These are phyloP conservation scores for Plebejus melissa DNA, from an alignment of 2,888 invertebrate species.

Conservation along the genomic window DNA sequence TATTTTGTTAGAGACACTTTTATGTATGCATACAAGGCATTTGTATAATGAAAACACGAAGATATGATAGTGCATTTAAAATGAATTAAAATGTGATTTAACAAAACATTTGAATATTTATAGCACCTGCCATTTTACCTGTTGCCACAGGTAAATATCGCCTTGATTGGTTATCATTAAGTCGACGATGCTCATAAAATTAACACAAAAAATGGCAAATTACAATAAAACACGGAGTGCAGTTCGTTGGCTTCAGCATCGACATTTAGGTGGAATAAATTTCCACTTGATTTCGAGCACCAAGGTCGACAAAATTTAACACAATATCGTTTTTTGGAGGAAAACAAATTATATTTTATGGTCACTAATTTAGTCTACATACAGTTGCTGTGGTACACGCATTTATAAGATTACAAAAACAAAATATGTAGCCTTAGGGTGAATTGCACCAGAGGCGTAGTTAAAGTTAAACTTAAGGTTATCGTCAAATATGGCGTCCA, in stretches of 20 bases:
- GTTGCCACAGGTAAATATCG: background rate
- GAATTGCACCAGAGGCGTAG: too few relatives aligned
- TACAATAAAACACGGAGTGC: conserved; percentile 1
- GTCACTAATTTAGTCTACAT: too few relatives aligned
- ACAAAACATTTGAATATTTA: background rate
- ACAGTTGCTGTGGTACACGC: background rate
- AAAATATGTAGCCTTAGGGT: background rate
- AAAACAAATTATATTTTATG: too few relatives aligned
- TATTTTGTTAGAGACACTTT: background rate
- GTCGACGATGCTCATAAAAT: conserved; percentile 3
- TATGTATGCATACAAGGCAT: background rate
- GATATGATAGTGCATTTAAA: background rate
- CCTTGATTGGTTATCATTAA: background rate
- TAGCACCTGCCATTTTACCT: background rate
- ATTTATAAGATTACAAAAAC: too few relatives aligned
- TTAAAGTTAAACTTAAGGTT: too few relatives aligned
- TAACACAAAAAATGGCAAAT: conserved; percentile 3
- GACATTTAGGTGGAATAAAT: background rate
- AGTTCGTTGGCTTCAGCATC: conserved; percentile 5
- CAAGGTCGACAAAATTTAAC: background rate
- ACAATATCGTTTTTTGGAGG: background rate
- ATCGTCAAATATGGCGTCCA: too few relatives aligned
- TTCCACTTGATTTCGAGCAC: background rate
- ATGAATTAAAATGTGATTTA: background rate
- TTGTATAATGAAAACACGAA: background rate